These are phyloP conservation scores for Rhea pennata DNA, from an alignment of 2,113 vertebrate genomes.

Conservation along the genomic window DNA sequence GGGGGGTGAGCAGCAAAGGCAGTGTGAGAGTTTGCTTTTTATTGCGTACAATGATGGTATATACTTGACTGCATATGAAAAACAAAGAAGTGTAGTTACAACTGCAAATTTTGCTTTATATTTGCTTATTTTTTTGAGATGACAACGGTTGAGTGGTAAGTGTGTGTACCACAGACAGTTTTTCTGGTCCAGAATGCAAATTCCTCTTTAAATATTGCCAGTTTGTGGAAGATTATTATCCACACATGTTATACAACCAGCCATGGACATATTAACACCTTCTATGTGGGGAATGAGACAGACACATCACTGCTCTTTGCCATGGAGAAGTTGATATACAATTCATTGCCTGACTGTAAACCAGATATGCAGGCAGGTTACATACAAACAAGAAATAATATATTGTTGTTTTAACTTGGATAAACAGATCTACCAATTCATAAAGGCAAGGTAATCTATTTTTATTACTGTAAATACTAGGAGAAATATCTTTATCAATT, in stretches of 20 bases:
- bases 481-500: not conserved
- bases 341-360: not conserved
- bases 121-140: not conserved
- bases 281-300: not conserved
- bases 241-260: not conserved
- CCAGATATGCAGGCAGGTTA: not conserved
- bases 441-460: not conserved
- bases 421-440: not conserved
- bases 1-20: not conserved
- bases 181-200: not conserved
- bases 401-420: not conserved
- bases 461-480: not conserved
- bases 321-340: not conserved
- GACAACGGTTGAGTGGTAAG: not conserved
- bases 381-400: not conserved
- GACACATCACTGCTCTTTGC: not conserved
- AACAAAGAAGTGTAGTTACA: not conserved
- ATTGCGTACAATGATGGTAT: not conserved
- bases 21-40: not conserved
- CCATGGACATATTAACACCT: not conserved
- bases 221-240: not conserved
- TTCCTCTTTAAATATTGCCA: not conserved
- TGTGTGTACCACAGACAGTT: not conserved
- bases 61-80: not conserved
- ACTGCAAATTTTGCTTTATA: not conserved